phyloP scores from a whole-genome alignment of 2,888 invertebrate species.

The Epirrhoe alternata region DNA sequence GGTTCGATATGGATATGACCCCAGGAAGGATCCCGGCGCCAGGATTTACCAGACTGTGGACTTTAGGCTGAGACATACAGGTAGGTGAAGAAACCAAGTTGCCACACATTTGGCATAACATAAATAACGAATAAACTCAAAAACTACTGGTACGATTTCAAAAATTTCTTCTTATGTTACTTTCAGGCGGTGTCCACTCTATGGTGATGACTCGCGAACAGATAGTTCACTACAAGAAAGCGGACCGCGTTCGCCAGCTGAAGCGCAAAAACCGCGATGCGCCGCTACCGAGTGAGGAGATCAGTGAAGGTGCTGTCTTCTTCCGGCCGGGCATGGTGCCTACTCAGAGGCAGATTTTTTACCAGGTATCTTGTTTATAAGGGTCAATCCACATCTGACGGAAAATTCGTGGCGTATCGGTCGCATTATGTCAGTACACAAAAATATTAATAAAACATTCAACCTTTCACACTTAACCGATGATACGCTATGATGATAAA shows the following conservation, averaged over 20 bases:
- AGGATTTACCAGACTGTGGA: constrained; percentile 96
- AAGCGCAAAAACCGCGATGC: constrained; percentile 45
- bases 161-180: no score
- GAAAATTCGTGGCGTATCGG: no score
- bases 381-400: no score
- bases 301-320: constrained; percentile 66
- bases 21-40: constrained; percentile 90
- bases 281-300: constrained; percentile 52
- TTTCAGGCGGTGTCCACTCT: constrained; percentile 66
- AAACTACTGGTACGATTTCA: no score
- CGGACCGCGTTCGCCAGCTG: constrained; percentile 58
- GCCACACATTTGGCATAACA: no score
- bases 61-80: constrained; percentile 88
- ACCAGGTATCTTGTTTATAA: constrained; percentile 55
- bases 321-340: constrained; percentile 89
- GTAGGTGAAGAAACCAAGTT: constrained; percentile 63
- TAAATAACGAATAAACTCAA: no score
- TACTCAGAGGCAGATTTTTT: constrained; percentile 94
- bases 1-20: constrained; percentile 96
- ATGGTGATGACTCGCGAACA: constrained; percentile 69
- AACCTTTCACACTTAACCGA: no score
- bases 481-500: no score
- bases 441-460: no score
- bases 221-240: constrained; percentile 58
- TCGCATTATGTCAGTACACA: no score